Evolutionary conservation across 1,140 invertebrate species (phyloP).

Genomic region (Coboldia fuscipes): DNA sequence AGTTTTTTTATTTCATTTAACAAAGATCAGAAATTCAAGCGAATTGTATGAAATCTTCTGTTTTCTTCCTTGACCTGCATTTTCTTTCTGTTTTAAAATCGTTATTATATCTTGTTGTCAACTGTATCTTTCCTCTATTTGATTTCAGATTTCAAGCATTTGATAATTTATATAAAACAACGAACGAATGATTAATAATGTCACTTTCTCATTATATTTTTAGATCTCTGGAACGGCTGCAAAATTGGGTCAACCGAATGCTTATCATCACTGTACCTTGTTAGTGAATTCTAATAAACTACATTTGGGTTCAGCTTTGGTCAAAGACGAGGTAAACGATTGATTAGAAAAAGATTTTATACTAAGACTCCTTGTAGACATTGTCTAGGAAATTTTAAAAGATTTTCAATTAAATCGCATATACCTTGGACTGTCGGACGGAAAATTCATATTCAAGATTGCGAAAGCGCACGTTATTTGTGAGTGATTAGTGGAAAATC

Average conservation of each 20-base stretch:
- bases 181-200: too few relatives aligned
- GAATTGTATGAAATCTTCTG: too few relatives aligned
- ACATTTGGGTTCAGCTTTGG: slow-evolving; percentile 38
- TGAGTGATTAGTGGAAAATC: too few relatives aligned
- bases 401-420: too few relatives aligned
- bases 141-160: background rate
- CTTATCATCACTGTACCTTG: slow-evolving; percentile 90
- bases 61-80: too few relatives aligned
- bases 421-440: too few relatives aligned
- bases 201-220: slow-evolving; percentile 4
- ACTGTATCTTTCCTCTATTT: slow-evolving; percentile 1
- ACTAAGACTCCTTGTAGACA: background rate
- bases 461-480: too few relatives aligned
- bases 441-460: too few relatives aligned
- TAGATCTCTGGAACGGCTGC: slow-evolving; percentile 82
- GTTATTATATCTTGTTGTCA: background rate
- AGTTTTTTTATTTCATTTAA: too few relatives aligned
- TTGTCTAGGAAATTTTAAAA: slow-evolving; percentile 2
- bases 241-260: slow-evolving; percentile 60
- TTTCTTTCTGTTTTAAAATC: too few relatives aligned
- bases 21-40: too few relatives aligned
- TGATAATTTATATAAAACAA: slow-evolving; percentile 10
- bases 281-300: slow-evolving; percentile 63
- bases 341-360: too few relatives aligned
- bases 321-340: slow-evolving; percentile 44